Base-by-base conservation (phyloP, 1,140 invertebrate species). In the Philaenus spumarius region DNA sequence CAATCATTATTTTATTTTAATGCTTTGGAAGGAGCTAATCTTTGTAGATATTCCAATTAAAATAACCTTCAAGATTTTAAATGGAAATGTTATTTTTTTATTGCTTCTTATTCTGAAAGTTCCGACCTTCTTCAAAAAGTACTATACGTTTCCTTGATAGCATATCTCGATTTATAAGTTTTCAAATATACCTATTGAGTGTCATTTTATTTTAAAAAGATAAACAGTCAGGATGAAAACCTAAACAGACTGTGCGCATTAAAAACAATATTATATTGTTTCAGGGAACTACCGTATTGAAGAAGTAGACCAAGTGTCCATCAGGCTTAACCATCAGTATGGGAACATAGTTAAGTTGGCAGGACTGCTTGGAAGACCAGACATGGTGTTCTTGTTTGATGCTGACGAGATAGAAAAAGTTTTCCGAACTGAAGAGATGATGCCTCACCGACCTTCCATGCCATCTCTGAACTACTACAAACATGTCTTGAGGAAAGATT, bases 391-490 rank as follows among this genome's bases (percentile, higher is more conserved):
- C 65, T 77, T 90, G 9, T 88, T 87, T 71, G 81, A 85, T 67
- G 84, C 85, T 0, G 80, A 87, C 55, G 85, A 87, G 65, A 87
- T 88, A 11, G 81, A 87, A 52, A 81, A 80, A 57, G 81, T 90
- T 48, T 88, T 89, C 66, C 77, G 85, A 57, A 77, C 80, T 23
- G 88, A 90, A 71, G 88, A 90, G 64, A 68, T 74, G 1, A 81
- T 90, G 78, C 89, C 89, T 0, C 79, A 86, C 60, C 76, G 87
- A 63, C 87, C 86, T 0, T 86, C 85, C 6, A 89, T 89, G 78
- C 86, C 87, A 0, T 89, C 86, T 0, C 75, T 90, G 7, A 78
- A 83, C 63, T 85, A 87, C 67, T 90, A 89, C 70, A 90, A 90
- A 64, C 84, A 87, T 63, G 78, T 81, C 14, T 70, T 89, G 57